phyloP scores from a whole-genome alignment of 2,888 invertebrate species.

The Tetranychus truncatus region DNA sequence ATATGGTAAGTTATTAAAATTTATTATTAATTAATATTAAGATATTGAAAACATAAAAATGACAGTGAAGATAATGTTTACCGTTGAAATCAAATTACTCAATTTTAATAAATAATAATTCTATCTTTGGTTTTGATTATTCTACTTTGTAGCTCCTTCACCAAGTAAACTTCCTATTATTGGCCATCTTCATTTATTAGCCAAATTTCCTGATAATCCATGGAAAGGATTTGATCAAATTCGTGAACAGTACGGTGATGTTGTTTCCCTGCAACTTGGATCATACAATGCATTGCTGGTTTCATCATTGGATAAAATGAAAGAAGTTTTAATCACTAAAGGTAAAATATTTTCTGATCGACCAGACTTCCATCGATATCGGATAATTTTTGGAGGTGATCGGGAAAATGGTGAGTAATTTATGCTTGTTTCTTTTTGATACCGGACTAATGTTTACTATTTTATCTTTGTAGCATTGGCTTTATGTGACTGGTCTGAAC shows the following conservation, averaged over 20 bases:
- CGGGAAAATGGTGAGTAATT: conserved; percentile 60
- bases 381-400: conserved; percentile 62
- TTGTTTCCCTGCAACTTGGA: conserved; percentile 26
- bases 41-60: no score
- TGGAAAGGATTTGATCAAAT: conserved; percentile 27
- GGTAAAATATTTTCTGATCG: conserved; percentile 64
- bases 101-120: background rate
- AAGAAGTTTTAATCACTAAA: conserved; percentile 31
- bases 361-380: conserved; percentile 59
- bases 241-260: conserved; percentile 25
- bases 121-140: background rate
- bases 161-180: conserved; percentile 21
- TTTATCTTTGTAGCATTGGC: conserved; percentile 47
- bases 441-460: background rate
- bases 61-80: no score
- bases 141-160: conserved; percentile 9
- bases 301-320: conserved; percentile 23
- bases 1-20: background rate
- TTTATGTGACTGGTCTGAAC: conserved; percentile 66
- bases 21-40: no score
- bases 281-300: conserved; percentile 24
- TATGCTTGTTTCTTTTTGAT: no score
- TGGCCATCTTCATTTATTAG: conserved; percentile 21
- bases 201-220: conserved; percentile 22
- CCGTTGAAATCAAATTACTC: no score